These are phyloP conservation scores for Catocala nupta DNA, from an alignment of 2,888 invertebrate genomes.

Conservation along the genomic window DNA sequence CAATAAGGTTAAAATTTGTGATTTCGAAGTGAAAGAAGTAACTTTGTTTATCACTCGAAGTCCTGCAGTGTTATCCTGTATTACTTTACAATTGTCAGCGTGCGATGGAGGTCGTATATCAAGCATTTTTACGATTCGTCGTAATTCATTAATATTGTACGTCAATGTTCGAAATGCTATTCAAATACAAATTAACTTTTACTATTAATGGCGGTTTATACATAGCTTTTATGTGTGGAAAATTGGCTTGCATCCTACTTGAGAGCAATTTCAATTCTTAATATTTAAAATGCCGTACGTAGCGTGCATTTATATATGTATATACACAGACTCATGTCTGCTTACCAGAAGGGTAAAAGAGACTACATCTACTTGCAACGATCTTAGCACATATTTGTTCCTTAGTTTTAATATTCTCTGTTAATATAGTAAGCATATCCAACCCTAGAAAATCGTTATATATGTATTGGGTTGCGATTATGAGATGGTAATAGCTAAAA, in stretches of 20 bases:
- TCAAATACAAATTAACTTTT: constrained; percentile 58
- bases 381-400: too few relatives aligned
- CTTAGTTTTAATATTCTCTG: too few relatives aligned
- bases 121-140: constrained; percentile 75
- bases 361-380: too few relatives aligned
- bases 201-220: constrained; percentile 33
- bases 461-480: too few relatives aligned
- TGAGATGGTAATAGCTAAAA: too few relatives aligned
- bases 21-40: constrained; percentile 14
- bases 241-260: constrained; percentile 1
- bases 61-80: constrained; percentile 70
- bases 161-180: constrained; percentile 55
- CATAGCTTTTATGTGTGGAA: constrained; percentile 1
- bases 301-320: neutral
- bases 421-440: too few relatives aligned
- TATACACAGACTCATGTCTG: too few relatives aligned
- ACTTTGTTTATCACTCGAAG: constrained; percentile 51
- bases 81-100: constrained; percentile 71
- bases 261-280: neutral
- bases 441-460: too few relatives aligned
- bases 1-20: constrained; percentile 37
- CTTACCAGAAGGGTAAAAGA: too few relatives aligned
- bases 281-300: neutral
- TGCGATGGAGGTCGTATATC: constrained; percentile 70
- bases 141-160: constrained; percentile 69